phyloP scores from a whole-genome alignment of 2,113 vertebrate genomes.

The Chaenogobius annularis region DNA sequence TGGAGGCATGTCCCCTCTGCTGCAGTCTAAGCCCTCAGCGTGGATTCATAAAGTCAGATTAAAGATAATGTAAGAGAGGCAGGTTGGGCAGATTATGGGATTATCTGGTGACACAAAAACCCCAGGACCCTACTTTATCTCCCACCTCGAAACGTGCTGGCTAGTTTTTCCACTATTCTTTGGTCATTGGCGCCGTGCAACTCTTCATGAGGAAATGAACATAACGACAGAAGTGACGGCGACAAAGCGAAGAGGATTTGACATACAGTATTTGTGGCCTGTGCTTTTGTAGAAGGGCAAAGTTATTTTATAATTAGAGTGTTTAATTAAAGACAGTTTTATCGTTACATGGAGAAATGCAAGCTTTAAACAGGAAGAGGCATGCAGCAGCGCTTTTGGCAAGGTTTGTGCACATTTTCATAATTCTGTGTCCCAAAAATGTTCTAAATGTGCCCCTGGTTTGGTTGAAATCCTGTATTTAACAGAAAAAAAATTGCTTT shows the following conservation, averaged over 20 bases:
- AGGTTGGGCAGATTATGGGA: conserved; percentile 45
- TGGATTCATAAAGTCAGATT: conserved; percentile 28
- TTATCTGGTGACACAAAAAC: conserved; percentile 34
- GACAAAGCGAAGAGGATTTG: neutral
- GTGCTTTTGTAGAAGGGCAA: neutral
- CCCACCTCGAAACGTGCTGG: neutral
- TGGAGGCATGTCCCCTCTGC: neutral
- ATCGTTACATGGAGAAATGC: neutral
- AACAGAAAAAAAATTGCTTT: neutral
- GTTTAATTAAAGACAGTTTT: neutral
- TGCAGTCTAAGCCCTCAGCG: conserved; percentile 10
- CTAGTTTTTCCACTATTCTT: neutral
- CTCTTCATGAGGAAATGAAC: neutral
- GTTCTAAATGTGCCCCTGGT: neutral
- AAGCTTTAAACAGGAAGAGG: conserved; percentile 38
- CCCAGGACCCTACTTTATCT: conserved; percentile 11
- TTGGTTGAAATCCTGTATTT: neutral
- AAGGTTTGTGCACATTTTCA: conserved; percentile 48
- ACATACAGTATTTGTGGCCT: too few relatives aligned
- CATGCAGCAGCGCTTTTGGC: conserved; percentile 33
- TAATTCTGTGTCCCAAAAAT: neutral
- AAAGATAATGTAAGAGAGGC: conserved; percentile 17
- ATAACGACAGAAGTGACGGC: neutral
- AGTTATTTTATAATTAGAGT: too few relatives aligned
- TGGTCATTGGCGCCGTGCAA: too few relatives aligned